Evolutionary conservation across 2,113 vertebrate genomes (phyloP).

Genomic region (zebrafish (Danio rerio)): DNA sequence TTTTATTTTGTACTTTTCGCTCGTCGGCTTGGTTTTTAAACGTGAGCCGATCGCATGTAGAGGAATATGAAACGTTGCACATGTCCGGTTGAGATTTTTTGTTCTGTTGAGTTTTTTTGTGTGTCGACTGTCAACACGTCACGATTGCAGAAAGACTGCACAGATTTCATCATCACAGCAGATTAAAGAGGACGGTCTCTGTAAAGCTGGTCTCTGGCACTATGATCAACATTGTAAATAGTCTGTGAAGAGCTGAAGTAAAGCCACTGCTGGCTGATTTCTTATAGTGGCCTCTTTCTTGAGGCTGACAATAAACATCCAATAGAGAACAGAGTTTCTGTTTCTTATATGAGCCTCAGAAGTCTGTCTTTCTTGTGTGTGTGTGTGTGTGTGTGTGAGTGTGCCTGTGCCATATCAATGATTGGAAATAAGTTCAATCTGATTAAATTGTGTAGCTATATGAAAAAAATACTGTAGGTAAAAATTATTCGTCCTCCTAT

Average conservation of each 20-base stretch:
- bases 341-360: slow-evolving; percentile 42
- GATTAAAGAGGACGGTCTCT: slow-evolving; percentile 3
- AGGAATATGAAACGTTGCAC: slow-evolving; percentile 5
- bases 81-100: slow-evolving; percentile 26
- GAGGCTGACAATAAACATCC: slow-evolving; percentile 53
- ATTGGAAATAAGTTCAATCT: too few relatives aligned
- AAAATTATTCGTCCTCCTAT: too few relatives aligned
- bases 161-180: neutral
- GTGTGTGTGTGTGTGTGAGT: neutral
- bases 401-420: too few relatives aligned
- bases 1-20: neutral
- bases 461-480: too few relatives aligned
- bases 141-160: neutral
- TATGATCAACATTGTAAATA: slow-evolving; percentile 48
- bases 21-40: neutral
- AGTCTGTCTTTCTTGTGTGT: neutral
- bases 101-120: neutral
- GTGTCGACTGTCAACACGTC: neutral
- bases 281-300: slow-evolving; percentile 55
- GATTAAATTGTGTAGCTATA: too few relatives aligned
- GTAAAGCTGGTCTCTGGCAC: slow-evolving; percentile 8
- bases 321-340: slow-evolving; percentile 44
- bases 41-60: neutral
- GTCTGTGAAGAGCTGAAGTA: slow-evolving; percentile 30
- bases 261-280: slow-evolving; percentile 41